Conservation (phyloP, 2,797 vertebrate species). For the Dendrocincla tyrannina region DNA sequence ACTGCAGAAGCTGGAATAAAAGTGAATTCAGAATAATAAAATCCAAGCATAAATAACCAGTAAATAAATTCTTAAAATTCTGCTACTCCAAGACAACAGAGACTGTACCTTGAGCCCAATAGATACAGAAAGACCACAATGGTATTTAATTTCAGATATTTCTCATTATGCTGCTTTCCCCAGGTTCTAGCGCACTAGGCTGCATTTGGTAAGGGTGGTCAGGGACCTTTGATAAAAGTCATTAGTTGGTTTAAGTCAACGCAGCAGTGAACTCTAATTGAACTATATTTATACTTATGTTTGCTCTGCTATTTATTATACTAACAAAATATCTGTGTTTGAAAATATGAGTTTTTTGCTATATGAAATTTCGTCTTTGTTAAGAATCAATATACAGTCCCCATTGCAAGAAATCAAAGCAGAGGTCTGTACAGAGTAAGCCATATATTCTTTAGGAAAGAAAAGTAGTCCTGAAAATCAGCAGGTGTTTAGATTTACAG, state of each 20-base stretch:
- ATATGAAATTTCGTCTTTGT: not conserved
- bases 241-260: not conserved
- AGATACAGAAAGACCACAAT: accelerated
- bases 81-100: not conserved
- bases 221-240: not conserved
- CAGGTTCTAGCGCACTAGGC: not conserved
- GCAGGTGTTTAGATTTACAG: not conserved
- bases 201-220: not conserved
- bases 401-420: not conserved
- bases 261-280: not conserved
- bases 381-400: not conserved
- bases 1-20: not conserved
- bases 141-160: not conserved
- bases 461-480: not conserved
- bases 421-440: not conserved
- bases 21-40: not conserved
- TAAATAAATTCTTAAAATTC: not conserved
- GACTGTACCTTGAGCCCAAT: not conserved
- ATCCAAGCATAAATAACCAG: not conserved
- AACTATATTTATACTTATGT: not conserved
- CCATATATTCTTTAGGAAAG: not conserved
- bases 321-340: not conserved
- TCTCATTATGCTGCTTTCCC: not conserved
- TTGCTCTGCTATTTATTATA: not conserved
- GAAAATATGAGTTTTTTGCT: not conserved